These are phyloP conservation scores for Caerostris extrusa DNA, from an alignment of 1,140 invertebrate species.

Conservation along the genomic window DNA sequence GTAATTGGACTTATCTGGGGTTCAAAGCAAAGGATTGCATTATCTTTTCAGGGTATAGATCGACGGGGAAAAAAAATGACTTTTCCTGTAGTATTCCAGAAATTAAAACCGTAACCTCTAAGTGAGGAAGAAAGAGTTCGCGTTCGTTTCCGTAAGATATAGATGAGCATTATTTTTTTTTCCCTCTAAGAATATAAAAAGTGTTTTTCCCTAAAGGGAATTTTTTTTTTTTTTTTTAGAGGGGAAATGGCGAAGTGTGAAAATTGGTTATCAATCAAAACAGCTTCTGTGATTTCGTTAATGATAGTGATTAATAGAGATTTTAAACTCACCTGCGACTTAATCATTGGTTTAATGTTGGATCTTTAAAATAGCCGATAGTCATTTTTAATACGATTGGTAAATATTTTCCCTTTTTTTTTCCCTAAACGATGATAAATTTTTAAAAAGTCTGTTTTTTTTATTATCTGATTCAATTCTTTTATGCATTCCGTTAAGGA, in stretches of 20 bases:
- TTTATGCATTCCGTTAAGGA: background rate
- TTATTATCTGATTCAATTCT: background rate
- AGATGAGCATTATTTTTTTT: constrained; percentile 4
- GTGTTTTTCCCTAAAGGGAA: background rate
- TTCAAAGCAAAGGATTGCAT: constrained; percentile 49
- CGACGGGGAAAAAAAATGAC: background rate
- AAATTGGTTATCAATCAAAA: constrained; percentile 69
- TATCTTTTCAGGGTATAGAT: constrained; percentile 30
- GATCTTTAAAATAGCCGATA: background rate
- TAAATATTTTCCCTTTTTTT: constrained; percentile 12
- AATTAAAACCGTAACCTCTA: constrained; percentile 42
- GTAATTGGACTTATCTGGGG: constrained; percentile 66
- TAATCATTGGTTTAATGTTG: constrained; percentile 50
- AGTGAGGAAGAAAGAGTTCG: constrained; percentile 12
- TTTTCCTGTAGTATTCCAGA: constrained; percentile 21
- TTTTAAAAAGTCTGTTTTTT: background rate
- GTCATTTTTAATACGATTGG: background rate
- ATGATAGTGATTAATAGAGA: constrained; percentile 62
- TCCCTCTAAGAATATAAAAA: constrained; percentile 1
- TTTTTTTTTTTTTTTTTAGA: background rate
- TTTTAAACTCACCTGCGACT: constrained; percentile 3
- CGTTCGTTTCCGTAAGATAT: constrained; percentile 53
- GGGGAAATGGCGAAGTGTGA: constrained; percentile 16
- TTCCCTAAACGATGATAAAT: background rate
- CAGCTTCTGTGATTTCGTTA: constrained; percentile 50